A percentile compares a stretch with the other conserved stretches of the same genome.
These are phyloP conservation scores for Drosophila erecta DNA, from an alignment of 1,140 invertebrate genomes.

Conservation along the genomic window DNA sequence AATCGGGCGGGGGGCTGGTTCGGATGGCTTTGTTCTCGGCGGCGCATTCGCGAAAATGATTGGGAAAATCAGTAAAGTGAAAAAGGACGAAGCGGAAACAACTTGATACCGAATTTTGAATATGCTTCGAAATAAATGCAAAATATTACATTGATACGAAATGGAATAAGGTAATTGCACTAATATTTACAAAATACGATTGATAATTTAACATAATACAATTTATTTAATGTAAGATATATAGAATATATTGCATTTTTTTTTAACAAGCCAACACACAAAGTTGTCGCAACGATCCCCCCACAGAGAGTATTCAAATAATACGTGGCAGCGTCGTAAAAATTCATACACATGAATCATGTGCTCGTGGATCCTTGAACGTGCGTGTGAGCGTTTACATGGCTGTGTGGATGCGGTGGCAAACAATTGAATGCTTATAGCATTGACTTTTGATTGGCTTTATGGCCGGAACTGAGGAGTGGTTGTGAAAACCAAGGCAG, in stretches of 20 bases:
- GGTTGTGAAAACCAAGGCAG: not conserved
- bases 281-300: no score
- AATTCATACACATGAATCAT: constrained; percentile 58
- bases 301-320: constrained; percentile 10
- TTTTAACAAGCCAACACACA: not conserved
- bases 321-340: constrained; percentile 42
- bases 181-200: no score
- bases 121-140: constrained; percentile 1
- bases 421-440: constrained; percentile 63
- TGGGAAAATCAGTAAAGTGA: constrained; percentile 62
- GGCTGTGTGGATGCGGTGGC: constrained; percentile 25
- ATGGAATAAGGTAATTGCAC: no score
- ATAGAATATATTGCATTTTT: not conserved
- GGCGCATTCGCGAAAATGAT: constrained; percentile 56
- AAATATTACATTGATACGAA: no score
- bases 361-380: constrained; percentile 19
- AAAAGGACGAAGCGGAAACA: constrained; percentile 31
- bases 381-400: constrained; percentile 6
- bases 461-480: constrained; percentile 28
- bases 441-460: constrained; percentile 66
- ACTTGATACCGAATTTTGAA: constrained; percentile 2
- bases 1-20: not conserved
- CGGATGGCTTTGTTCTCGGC: constrained; percentile 57
- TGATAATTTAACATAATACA: no score
- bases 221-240: no score